A percentile compares a stretch with the other conserved stretches of the same genome.
Conservation (phyloP, 2,797 vertebrate species). For the Sebastes steindachneri region DNA sequence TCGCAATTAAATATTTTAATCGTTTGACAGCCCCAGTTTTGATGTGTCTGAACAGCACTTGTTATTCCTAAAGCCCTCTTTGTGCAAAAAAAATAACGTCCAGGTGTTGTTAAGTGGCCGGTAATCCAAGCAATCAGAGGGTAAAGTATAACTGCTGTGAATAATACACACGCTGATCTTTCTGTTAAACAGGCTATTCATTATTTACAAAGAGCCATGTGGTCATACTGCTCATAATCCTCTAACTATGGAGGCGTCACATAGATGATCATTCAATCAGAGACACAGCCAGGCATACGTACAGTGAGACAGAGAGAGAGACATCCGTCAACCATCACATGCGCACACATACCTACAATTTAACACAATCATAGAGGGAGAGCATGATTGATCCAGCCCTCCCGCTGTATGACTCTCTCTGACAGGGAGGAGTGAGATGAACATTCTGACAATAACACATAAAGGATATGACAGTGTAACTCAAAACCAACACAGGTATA, state of each 20-base stretch:
- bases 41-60: not conserved
- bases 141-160: conserved; percentile 35
- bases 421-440: conserved; percentile 14
- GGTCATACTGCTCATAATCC: not conserved
- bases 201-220: conserved; percentile 37
- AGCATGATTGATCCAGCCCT: conserved; percentile 32
- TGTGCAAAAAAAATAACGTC: not conserved
- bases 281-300: not conserved
- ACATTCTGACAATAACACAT: conserved; percentile 13
- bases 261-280: conserved; percentile 3
- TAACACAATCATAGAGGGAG: conserved; percentile 36
- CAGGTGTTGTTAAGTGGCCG: conserved; percentile 34
- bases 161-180: conserved; percentile 11
- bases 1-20: not conserved
- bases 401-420: conserved; percentile 36
- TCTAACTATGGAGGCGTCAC: not conserved
- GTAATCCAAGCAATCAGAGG: conserved; percentile 41
- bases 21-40: not conserved
- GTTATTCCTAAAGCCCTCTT: not conserved
- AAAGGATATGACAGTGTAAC: not conserved
- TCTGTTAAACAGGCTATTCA: conserved; percentile 42
- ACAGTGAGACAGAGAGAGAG: not conserved
- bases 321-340: not conserved
- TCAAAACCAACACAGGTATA: not conserved
- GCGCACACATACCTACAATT: not conserved